Conservation (phyloP, 1,140 invertebrate genomes). For the Sitobion miscanthi region DNA sequence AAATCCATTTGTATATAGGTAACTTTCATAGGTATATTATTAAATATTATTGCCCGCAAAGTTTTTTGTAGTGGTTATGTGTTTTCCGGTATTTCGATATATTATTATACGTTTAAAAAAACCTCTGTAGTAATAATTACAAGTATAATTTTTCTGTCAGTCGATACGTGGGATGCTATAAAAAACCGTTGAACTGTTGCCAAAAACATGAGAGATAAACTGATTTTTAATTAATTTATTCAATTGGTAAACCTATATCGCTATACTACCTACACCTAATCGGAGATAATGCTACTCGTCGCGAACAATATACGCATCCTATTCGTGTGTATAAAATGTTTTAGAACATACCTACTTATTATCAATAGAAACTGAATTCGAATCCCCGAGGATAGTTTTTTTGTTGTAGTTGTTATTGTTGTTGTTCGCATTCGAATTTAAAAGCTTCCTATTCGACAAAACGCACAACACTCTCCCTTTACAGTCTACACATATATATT, state of each 20-base stretch:
- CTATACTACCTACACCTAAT: not conserved
- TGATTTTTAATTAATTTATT: not conserved
- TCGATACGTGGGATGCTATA: not conserved
- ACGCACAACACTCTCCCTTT: not conserved
- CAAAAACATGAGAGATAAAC: not conserved
- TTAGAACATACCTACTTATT: not conserved
- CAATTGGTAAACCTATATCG: not conserved
- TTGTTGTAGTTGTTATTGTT: not conserved
- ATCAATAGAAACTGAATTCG: not conserved
- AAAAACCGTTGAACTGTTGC: not conserved
- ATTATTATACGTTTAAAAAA: not conserved
- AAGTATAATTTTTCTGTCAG: not conserved
- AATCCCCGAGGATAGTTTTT: slow-evolving; percentile 24
- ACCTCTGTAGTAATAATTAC: not conserved
- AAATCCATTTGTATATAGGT: not conserved
- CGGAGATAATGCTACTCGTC: not conserved
- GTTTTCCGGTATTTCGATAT: not conserved
- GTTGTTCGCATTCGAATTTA: not conserved
- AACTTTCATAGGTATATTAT: not conserved
- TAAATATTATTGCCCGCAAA: not conserved
- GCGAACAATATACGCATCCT: not conserved
- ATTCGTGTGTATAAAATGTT: not conserved
- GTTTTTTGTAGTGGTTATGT: not conserved
- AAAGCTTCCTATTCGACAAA: slow-evolving; percentile 3
- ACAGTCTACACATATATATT: not conserved